A percentile compares a stretch with the other conserved stretches of the same genome.
phyloP scores from a whole-genome alignment of 2,113 vertebrate species.

The Bubo blakistoni region DNA sequence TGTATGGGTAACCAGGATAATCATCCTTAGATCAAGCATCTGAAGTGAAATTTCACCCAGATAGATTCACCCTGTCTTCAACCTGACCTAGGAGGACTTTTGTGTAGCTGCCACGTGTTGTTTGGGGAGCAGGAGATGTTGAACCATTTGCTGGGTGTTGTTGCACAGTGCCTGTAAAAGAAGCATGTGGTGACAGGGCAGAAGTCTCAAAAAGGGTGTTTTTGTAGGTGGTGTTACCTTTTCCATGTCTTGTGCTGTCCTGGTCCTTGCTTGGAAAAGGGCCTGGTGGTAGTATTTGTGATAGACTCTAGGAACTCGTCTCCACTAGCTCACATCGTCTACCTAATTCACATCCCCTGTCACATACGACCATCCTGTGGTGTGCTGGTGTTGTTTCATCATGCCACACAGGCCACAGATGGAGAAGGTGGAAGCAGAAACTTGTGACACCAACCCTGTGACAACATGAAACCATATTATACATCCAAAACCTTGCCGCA shows the following conservation, averaged over 20 bases:
- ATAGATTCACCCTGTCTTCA: background rate
- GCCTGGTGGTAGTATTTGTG: background rate
- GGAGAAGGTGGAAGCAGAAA: background rate
- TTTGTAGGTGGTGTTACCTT: background rate
- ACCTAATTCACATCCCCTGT: background rate
- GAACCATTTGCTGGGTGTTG: rapidly evolving
- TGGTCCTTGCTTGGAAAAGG: background rate
- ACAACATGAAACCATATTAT: background rate
- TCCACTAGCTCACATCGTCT: background rate
- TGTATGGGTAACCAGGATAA: rapidly evolving
- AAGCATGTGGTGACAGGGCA: background rate
- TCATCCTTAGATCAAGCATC: background rate
- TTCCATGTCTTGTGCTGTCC: background rate
- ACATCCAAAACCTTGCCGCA: background rate
- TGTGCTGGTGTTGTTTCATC: background rate
- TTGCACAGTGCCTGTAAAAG: background rate
- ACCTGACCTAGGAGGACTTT: background rate
- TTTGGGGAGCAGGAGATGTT: background rate
- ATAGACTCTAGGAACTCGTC: background rate
- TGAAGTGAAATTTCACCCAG: background rate
- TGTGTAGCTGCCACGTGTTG: rapidly evolving
- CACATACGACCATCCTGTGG: background rate
- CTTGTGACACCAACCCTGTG: background rate
- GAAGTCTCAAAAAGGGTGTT: background rate
- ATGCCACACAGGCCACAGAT: background rate